Evolutionary conservation across 1,140 invertebrate species (phyloP).

Genomic region (Atta cephalotes): DNA sequence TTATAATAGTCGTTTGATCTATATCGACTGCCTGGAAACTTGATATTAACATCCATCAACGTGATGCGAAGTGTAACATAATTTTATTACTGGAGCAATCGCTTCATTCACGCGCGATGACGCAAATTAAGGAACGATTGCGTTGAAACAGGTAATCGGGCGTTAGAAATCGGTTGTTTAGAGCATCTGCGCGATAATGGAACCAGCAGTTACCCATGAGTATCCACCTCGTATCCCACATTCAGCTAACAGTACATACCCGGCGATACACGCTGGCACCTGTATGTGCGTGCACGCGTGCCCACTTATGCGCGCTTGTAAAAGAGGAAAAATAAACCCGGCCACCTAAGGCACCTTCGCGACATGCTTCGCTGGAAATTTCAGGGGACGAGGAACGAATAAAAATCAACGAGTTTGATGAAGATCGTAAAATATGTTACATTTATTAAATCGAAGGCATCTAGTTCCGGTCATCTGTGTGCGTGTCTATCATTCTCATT

Average conservation of each 20-base stretch:
- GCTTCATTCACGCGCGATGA: slow-evolving; percentile 37
- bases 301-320: slow-evolving; percentile 44
- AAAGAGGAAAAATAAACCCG: slow-evolving; percentile 66
- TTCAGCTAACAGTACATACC: slow-evolving; percentile 72
- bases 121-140: slow-evolving; percentile 36
- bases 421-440: slow-evolving; percentile 16
- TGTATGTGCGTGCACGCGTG: slow-evolving; percentile 38
- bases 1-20: background rate
- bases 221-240: slow-evolving; percentile 74
- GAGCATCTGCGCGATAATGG: slow-evolving; percentile 55
- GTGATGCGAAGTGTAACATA: background rate
- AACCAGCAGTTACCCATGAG: slow-evolving; percentile 48
- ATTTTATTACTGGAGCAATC: background rate
- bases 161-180: slow-evolving; percentile 27
- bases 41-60: slow-evolving; percentile 17
- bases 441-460: background rate
- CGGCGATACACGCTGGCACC: slow-evolving; percentile 56
- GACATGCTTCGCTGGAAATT: slow-evolving; percentile 60
- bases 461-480: background rate
- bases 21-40: background rate
- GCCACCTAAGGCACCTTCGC: slow-evolving; percentile 56
- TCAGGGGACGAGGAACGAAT: slow-evolving; percentile 37
- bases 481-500: background rate
- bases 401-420: slow-evolving; percentile 33
- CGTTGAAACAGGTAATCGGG: background rate